Evolutionary conservation across 2,113 vertebrate genomes (phyloP).

Genomic region (Caranx ignobilis): DNA sequence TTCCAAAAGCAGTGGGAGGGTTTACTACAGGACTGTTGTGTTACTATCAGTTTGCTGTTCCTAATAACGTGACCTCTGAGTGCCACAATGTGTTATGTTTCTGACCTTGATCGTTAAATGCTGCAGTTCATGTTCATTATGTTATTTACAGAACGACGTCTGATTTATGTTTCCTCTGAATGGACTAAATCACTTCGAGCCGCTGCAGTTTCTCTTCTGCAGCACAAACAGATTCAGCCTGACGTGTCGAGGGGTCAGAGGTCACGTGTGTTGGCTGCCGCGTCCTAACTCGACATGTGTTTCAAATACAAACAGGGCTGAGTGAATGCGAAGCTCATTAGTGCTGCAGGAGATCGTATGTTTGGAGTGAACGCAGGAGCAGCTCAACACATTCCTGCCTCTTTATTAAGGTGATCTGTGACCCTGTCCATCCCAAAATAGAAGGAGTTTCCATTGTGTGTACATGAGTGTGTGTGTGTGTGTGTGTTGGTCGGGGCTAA

Average conservation of each 20-base stretch:
- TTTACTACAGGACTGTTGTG: too few species aligned
- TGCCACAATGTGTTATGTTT: neutral
- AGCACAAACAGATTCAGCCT: slow-evolving; percentile 1
- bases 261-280: slow-evolving; percentile 53
- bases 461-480: slow-evolving; percentile 28
- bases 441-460: slow-evolving; percentile 51
- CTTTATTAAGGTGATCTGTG: slow-evolving; percentile 73
- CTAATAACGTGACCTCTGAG: neutral
- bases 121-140: neutral
- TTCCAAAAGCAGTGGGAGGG: too few species aligned
- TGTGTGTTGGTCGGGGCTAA: slow-evolving; percentile 40
- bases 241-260: slow-evolving; percentile 40
- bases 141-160: neutral
- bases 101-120: too few species aligned
- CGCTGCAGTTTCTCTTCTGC: neutral
- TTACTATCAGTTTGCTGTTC: too few species aligned
- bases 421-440: slow-evolving; percentile 61
- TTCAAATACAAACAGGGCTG: slow-evolving; percentile 42
- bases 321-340: slow-evolving; percentile 64
- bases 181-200: slow-evolving; percentile 4
- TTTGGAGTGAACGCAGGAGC: slow-evolving; percentile 53
- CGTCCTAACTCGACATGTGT: slow-evolving; percentile 42
- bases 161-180: slow-evolving; percentile 2
- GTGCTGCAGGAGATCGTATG: slow-evolving; percentile 49
- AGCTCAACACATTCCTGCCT: slow-evolving; percentile 66